Evolutionary conservation across 2,797 vertebrate species (phyloP), one percentile per base, ranked within the genome.

Genomic region (Esox lucius): DNA sequence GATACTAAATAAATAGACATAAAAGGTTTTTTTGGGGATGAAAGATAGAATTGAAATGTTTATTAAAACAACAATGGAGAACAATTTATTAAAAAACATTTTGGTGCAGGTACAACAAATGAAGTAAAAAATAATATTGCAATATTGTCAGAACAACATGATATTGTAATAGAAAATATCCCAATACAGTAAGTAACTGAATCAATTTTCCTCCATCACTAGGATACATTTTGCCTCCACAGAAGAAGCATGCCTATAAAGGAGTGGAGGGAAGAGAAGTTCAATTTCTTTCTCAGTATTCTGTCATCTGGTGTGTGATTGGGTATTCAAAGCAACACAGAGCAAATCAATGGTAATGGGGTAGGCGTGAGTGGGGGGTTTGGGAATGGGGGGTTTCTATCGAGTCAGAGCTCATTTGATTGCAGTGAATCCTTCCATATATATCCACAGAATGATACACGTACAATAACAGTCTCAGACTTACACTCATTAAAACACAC

Each of bases 181-280:
- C 9, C 39, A 42, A 42, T 42, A 42, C 1, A 6, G 39, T 42
- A 42, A 42, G 39, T 42, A 42, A 42, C 39, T 6, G 9, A 42
- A 42, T 42, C 39, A 42, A 42, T 42, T 42, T 42, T 9, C 9
- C 39, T 42, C 39, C 28, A 31, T 31, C 28, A 31, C 28, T 31
- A 31, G 28, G 28, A 31, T 31, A 31, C 17, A 53, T n/a, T 53
- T 53, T n/a, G 49, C 4, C 19, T 53, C 5, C 53, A 5, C 53
- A 59, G n/a, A 59, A 56, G 19, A 19, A 56, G 53, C 1, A 9
- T n/a, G 53, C 19, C 22, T 59, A n/a, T 7, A 73, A 28, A 81
- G 49, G 65, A 82, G 73, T 80, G 75, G 59, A 79, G 16, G 61
- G 67, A 64, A 77, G 49, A 81, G 75, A 75, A 70, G 68, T 1